These are phyloP conservation scores for Bombus sibiricus DNA, from an alignment of 1,140 invertebrate genomes.

Conservation along the genomic window DNA sequence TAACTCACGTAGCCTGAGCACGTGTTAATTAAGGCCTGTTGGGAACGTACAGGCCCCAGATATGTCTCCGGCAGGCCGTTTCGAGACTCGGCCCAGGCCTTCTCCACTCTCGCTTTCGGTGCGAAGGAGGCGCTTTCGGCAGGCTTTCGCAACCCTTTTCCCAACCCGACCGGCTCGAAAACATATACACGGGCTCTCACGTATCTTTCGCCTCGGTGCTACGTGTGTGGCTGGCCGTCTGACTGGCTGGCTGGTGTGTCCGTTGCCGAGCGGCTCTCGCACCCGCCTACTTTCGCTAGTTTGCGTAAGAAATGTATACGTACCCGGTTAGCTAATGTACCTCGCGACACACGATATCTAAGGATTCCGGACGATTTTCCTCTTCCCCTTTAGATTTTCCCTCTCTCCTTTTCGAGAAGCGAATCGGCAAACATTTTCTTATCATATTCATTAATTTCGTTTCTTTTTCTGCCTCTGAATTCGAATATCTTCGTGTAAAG, in stretches of 20 bases:
- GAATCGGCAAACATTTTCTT: too few species aligned
- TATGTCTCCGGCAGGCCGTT: constrained; percentile 39
- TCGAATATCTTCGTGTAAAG: too few species aligned
- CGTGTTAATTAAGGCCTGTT: constrained; percentile 52
- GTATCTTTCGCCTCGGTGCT: constrained; percentile 27
- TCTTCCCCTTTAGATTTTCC: not conserved
- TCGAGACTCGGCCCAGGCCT: constrained; percentile 48
- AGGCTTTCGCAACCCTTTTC: constrained; percentile 72
- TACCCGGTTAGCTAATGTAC: constrained; percentile 72
- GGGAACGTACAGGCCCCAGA: constrained; percentile 43
- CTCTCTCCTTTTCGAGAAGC: too few species aligned
- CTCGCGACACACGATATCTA: constrained; percentile 41
- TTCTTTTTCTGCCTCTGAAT: too few species aligned
- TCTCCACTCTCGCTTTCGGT: constrained; percentile 70
- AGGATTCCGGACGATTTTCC: constrained; percentile 17
- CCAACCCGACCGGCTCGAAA: constrained; percentile 59
- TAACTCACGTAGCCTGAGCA: constrained; percentile 42
- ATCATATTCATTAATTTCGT: too few species aligned
- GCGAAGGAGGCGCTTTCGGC: constrained; percentile 61
- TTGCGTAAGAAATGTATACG: constrained; percentile 75
- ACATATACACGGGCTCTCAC: constrained; percentile 56
- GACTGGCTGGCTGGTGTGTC: constrained; percentile 24
- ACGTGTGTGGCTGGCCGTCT: constrained; percentile 32
- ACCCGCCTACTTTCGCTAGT: constrained; percentile 78
- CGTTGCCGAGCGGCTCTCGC: constrained; percentile 55